Evolutionary conservation across 2,888 invertebrate genomes (phyloP).

Genomic region (Tricholauxania praeusta): DNA sequence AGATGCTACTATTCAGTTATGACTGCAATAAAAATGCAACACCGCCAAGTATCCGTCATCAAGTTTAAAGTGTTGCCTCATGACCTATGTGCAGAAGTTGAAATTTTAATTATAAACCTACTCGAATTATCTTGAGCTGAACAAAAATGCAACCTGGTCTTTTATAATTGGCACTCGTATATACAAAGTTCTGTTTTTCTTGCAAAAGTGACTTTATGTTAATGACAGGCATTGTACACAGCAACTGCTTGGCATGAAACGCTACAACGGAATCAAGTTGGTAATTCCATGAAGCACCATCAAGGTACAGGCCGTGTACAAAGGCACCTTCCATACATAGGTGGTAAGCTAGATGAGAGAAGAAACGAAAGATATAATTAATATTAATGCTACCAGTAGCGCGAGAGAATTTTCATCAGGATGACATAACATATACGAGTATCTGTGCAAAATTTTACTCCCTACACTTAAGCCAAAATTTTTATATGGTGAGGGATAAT

Average conservation of each 20-base stretch:
- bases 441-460: no score
- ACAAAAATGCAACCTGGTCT: constrained; percentile 75
- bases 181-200: constrained; percentile 90
- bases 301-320: constrained; percentile 90
- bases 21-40: constrained; percentile 91
- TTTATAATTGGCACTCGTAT: constrained; percentile 95
- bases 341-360: constrained; percentile 73
- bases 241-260: constrained; percentile 89
- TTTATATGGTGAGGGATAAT: no score
- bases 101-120: constrained; percentile 19
- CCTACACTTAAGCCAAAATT: no score
- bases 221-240: constrained; percentile 91
- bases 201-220: constrained; percentile 89
- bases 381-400: no score
- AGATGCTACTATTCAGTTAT: constrained; percentile 68
- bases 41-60: constrained; percentile 90
- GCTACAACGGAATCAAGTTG: constrained; percentile 84
- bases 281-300: constrained; percentile 95
- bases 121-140: constrained; percentile 5
- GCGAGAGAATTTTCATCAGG: no score
- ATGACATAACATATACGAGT: no score
- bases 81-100: constrained; percentile 71
- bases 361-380: no score
- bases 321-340: constrained; percentile 94
- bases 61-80: constrained; percentile 94